A percentile compares a stretch with the other conserved stretches of the same genome.
Conservation (phyloP, 2,113 vertebrate species). For the Salvator merianae region DNA sequence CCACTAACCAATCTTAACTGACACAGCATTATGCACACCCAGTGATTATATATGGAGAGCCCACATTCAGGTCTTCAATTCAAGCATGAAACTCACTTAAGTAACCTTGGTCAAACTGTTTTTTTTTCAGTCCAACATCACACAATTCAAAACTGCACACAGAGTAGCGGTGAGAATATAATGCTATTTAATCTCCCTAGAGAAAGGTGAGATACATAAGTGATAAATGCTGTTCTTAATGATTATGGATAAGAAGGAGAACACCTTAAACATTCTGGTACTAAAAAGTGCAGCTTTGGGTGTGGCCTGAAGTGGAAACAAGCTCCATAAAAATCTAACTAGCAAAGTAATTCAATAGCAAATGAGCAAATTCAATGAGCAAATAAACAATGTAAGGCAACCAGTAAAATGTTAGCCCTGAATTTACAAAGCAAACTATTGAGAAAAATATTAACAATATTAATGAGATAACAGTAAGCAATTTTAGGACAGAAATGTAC, state of each 20-base stretch:
- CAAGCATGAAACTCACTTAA: background rate
- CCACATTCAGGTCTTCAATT: background rate
- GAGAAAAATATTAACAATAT: too few relatives aligned
- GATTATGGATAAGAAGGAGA: background rate
- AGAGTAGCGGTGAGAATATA: background rate
- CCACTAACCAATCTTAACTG: fast-evolving
- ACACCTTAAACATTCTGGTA: background rate
- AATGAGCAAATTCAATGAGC: too few relatives aligned
- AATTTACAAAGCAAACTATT: background rate
- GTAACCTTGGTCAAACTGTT: too few relatives aligned
- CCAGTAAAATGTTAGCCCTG: background rate
- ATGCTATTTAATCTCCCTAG: background rate
- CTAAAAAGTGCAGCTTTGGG: fast-evolving
- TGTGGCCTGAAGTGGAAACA: background rate
- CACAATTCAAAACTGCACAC: background rate
- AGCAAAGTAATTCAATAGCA: background rate
- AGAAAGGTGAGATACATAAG: background rate
- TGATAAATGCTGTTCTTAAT: background rate
- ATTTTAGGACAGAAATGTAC: too few relatives aligned
- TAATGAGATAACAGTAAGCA: too few relatives aligned
- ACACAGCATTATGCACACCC: background rate
- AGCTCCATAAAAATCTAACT: background rate
- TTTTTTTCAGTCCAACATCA: background rate
- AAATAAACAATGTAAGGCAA: background rate
- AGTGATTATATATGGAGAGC: background rate